Conservation (phyloP, 2,113 vertebrate genomes). For the Chamaetylas fuelleborni region DNA sequence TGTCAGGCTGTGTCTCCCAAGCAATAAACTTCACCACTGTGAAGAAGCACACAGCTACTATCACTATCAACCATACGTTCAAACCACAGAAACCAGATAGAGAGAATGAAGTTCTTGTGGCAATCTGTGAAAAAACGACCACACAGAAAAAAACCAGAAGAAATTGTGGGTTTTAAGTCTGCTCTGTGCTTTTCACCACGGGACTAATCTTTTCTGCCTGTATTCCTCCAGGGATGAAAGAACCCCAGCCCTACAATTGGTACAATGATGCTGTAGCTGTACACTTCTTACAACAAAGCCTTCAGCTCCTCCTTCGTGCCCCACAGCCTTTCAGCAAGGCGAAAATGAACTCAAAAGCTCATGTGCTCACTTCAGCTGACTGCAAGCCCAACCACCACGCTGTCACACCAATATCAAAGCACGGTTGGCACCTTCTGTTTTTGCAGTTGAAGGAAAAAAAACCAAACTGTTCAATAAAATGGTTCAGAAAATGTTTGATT, state of each 20-base stretch:
- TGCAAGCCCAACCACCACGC: not conserved
- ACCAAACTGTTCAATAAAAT: not conserved
- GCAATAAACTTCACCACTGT: not conserved
- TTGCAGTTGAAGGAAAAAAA: not conserved
- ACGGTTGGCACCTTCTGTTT: not conserved
- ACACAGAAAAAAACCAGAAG: not conserved
- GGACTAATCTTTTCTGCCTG: not conserved
- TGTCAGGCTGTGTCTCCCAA: not conserved
- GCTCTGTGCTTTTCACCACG: not conserved
- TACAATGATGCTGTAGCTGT: not conserved
- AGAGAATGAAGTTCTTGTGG: not conserved
- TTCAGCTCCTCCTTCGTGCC: not conserved
- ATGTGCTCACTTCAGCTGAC: not conserved
- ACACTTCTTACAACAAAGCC: not conserved
- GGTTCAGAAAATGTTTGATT: constrained; percentile 5
- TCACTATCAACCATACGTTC: not conserved
- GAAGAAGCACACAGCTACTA: not conserved
- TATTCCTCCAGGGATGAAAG: not conserved
- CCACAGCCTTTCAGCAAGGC: not conserved
- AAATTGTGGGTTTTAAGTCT: not conserved
- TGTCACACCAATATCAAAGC: not conserved
- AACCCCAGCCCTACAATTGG: not conserved
- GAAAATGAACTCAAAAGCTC: not conserved
- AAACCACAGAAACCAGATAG: not conserved
- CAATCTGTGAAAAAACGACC: not conserved